A percentile compares a stretch with the other conserved stretches of the same genome.
phyloP scores from a whole-genome alignment of 2,888 invertebrate genomes.

The Zonitis immaculata region DNA sequence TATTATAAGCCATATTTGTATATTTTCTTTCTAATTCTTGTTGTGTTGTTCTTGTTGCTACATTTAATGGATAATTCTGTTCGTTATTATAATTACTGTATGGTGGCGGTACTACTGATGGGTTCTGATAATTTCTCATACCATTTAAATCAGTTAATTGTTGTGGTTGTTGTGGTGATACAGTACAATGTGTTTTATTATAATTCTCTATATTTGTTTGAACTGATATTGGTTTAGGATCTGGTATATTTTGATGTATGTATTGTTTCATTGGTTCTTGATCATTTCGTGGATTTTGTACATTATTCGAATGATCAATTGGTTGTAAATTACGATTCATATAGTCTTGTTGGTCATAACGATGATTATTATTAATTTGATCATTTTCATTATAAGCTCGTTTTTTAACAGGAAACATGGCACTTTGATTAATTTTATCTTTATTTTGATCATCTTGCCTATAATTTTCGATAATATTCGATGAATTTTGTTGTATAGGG shows the following conservation, averaged over 20 bases:
- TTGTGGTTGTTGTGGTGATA: conserved; percentile 16
- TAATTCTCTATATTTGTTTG: conserved; percentile 13
- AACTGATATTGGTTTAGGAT: conserved; percentile 33
- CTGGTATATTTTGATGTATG: conserved; percentile 40
- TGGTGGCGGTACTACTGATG: conserved; percentile 16
- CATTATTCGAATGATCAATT: conserved; percentile 4
- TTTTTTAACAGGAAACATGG: conserved; percentile 61
- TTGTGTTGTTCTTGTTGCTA: conserved; percentile 29
- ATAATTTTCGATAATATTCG: conserved; percentile 24
- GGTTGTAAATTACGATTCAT: conserved; percentile 13
- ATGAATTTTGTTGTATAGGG: conserved; percentile 33
- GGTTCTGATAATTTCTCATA: conserved; percentile 9
- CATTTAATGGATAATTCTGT: conserved; percentile 36
- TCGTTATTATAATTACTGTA: conserved; percentile 31
- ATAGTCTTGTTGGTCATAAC: conserved; percentile 25
- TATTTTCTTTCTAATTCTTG: conserved; percentile 37
- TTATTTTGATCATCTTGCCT: conserved; percentile 24
- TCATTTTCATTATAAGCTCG: conserved; percentile 56
- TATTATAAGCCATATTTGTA: conserved; percentile 46
- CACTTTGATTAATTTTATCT: conserved; percentile 39
- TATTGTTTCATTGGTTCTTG: conserved; percentile 31
- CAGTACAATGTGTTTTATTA: conserved; percentile 8
- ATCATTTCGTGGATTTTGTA: conserved; percentile 7
- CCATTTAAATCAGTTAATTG: background rate
- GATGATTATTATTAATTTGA: conserved; percentile 14